phyloP scores from a whole-genome alignment of 1,140 invertebrate genomes.

The Solenopsis invicta region DNA sequence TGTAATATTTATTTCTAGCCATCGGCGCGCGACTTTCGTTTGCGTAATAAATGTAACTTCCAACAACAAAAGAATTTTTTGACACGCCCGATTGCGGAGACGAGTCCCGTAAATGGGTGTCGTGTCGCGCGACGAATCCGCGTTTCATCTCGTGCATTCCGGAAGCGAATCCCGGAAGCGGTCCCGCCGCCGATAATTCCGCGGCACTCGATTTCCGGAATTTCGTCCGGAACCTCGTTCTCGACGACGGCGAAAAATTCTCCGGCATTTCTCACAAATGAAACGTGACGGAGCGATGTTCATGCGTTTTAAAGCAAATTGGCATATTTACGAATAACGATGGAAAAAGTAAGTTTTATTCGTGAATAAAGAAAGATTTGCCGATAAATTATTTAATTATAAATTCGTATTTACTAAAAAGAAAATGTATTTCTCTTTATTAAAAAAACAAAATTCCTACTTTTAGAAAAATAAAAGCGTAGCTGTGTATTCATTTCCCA shows the following conservation, averaged over 20 bases:
- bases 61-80: constrained; percentile 10
- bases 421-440: no score
- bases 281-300: constrained; percentile 8
- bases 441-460: no score
- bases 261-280: constrained; percentile 27
- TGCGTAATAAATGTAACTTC: constrained; percentile 40
- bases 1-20: not conserved
- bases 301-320: not conserved
- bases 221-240: constrained; percentile 53
- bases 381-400: not conserved
- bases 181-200: constrained; percentile 38
- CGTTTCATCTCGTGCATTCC: constrained; percentile 45
- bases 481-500: not conserved
- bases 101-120: constrained; percentile 47
- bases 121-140: not conserved
- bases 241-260: constrained; percentile 10
- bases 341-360: not conserved
- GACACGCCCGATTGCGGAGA: constrained; percentile 20
- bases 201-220: constrained; percentile 58
- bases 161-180: constrained; percentile 44
- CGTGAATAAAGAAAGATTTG: not conserved
- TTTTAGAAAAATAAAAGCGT: not conserved
- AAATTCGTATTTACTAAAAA: not conserved
- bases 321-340: not conserved
- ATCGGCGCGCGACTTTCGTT: constrained; percentile 2